Conservation (phyloP, 2,113 vertebrate species). For the Aepyceros melampus region DNA sequence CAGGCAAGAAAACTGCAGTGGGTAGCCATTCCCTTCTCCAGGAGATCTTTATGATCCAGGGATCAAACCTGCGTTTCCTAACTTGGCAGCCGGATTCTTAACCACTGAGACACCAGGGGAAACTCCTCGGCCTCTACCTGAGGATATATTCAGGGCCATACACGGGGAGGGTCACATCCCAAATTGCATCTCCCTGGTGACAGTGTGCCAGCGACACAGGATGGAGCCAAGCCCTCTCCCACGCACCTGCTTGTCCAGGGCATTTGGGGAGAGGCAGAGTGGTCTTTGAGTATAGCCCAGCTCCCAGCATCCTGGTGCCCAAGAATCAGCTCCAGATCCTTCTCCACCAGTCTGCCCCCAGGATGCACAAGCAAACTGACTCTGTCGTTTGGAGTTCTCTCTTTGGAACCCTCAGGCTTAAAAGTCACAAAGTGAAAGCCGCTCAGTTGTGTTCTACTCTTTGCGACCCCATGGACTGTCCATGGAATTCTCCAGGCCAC, state of each 20-base stretch:
- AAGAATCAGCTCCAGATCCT: not conserved
- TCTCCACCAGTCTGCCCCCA: not conserved
- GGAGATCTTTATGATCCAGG: not conserved
- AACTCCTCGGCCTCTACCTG: not conserved
- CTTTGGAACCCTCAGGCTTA: not conserved
- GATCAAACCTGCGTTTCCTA: not conserved
- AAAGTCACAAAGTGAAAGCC: not conserved
- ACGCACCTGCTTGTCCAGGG: not conserved
- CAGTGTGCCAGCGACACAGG: not conserved
- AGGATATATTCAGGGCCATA: not conserved
- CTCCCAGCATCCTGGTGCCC: not conserved
- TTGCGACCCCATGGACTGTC: not conserved
- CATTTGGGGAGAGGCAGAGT: not conserved
- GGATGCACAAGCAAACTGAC: not conserved
- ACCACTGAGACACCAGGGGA: not conserved
- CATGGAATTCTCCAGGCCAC: not conserved
- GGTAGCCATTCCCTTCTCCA: not conserved
- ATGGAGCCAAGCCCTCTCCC: not conserved
- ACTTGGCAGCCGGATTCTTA: not conserved
- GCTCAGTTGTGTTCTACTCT: rapidly evolving
- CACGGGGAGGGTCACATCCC: not conserved
- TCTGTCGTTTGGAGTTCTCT: not conserved
- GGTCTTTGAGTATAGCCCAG: not conserved
- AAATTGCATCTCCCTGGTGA: not conserved
- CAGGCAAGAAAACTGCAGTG: not conserved